Evolutionary conservation across 1,140 invertebrate genomes (phyloP).

Genomic region (Whitmania pigra): DNA sequence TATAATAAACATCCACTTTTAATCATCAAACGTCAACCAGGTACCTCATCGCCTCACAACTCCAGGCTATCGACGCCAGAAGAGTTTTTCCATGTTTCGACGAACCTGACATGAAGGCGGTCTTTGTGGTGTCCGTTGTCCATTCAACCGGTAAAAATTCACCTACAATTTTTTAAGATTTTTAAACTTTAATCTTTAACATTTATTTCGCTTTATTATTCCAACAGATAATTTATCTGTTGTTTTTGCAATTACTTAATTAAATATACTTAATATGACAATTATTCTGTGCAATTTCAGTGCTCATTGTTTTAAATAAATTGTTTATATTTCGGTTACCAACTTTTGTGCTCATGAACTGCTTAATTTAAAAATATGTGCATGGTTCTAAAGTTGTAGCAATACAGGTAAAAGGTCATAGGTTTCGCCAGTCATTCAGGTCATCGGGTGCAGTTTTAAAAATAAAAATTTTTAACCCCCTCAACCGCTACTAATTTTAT

Average conservation of each 20-base stretch:
- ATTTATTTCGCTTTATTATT: neutral
- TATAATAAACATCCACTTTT: too few relatives aligned
- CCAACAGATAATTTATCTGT: neutral
- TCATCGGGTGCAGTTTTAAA: too few relatives aligned
- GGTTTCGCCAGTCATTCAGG: too few relatives aligned
- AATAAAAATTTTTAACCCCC: too few relatives aligned
- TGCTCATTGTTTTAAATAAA: too few relatives aligned
- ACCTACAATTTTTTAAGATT: neutral
- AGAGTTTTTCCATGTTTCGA: slow-evolving; percentile 34
- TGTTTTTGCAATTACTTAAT: neutral
- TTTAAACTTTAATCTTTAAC: neutral
- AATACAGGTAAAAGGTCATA: too few relatives aligned
- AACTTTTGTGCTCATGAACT: too few relatives aligned
- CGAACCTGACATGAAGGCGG: slow-evolving; percentile 32
- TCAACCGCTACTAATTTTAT: too few relatives aligned
- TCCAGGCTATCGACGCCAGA: slow-evolving; percentile 32
- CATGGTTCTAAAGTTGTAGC: too few relatives aligned
- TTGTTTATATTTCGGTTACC: too few relatives aligned
- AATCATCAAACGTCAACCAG: neutral
- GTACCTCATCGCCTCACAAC: slow-evolving; percentile 29
- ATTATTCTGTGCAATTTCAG: too few relatives aligned
- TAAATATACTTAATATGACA: neutral
- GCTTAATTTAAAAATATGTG: too few relatives aligned
- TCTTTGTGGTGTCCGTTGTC: slow-evolving; percentile 27
- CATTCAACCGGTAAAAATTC: neutral